Evolutionary conservation across 2,113 vertebrate genomes (phyloP).

Genomic region (Boulengeromyrus knoepffleri): DNA sequence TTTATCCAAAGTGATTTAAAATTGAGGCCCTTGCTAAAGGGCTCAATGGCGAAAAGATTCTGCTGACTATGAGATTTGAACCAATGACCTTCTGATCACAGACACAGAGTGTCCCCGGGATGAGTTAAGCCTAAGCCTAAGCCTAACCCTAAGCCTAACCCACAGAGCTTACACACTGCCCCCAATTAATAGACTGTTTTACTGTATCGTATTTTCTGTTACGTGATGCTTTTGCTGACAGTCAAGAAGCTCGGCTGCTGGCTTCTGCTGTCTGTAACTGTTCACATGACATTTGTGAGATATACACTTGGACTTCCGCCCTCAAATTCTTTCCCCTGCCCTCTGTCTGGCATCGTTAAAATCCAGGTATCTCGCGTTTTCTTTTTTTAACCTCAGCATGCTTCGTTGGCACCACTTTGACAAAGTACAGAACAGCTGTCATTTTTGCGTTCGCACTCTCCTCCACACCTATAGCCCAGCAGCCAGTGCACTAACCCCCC

Average conservation of each 20-base stretch:
- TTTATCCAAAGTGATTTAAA: not conserved
- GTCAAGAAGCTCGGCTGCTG: not conserved
- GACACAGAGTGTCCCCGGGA: not conserved
- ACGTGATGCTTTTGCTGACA: not conserved
- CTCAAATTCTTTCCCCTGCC: not conserved
- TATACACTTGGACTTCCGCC: not conserved
- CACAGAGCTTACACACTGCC: not conserved
- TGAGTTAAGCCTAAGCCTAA: not conserved
- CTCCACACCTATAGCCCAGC: not conserved
- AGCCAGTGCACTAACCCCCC: not conserved
- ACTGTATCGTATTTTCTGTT: not conserved
- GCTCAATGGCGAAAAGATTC: not conserved
- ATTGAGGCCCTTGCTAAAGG: not conserved
- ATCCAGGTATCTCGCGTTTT: not conserved
- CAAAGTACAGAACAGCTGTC: not conserved
- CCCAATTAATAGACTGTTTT: not conserved
- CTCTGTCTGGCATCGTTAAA: not conserved
- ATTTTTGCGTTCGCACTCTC: not conserved
- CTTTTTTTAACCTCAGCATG: not conserved
- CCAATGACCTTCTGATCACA: not conserved
- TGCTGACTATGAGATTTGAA: not conserved
- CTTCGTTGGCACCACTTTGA: not conserved
- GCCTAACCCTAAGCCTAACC: not conserved
- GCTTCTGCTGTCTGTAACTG: not conserved
- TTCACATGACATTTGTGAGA: not conserved